Conservation (phyloP, 2,888 invertebrate species). For the Drosophila emarginata region DNA sequence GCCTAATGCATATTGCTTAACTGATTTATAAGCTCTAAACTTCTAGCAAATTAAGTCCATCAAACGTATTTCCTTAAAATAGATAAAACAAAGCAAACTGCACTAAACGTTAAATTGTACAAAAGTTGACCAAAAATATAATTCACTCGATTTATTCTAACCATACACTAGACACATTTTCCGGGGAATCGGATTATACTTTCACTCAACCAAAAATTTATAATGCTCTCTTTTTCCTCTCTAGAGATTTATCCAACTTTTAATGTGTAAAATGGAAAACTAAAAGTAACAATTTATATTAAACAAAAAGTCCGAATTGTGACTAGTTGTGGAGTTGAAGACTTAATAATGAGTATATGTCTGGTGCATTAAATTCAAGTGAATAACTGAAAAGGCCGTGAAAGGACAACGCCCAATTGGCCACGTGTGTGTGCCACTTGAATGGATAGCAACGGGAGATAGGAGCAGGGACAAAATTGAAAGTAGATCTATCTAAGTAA, state of each 20-base stretch:
- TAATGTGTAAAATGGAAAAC: not conserved
- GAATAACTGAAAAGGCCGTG: not conserved
- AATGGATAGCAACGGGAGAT: not conserved
- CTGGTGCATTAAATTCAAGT: not conserved
- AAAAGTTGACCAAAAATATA: no score
- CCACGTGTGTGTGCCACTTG: constrained; percentile 9
- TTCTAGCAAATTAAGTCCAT: not conserved
- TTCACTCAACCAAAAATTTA: not conserved
- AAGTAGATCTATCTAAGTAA: constrained; percentile 6
- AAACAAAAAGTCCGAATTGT: not conserved
- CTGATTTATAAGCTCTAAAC: not conserved
- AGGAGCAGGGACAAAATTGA: constrained; percentile 1
- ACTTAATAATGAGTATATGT: not conserved
- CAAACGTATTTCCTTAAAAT: not conserved
- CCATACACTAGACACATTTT: no score
- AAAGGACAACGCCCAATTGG: constrained; percentile 5
- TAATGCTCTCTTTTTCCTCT: not conserved
- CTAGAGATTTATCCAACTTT: not conserved
- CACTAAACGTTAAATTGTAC: no score
- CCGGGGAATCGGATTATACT: not conserved
- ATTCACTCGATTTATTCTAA: no score
- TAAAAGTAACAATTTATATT: not conserved
- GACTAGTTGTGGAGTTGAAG: not conserved
- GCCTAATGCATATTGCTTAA: not conserved
- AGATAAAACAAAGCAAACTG: not conserved